Base-by-base conservation (phyloP, 2,113 vertebrate genomes). In the Onychostruthus taczanowskii region DNA sequence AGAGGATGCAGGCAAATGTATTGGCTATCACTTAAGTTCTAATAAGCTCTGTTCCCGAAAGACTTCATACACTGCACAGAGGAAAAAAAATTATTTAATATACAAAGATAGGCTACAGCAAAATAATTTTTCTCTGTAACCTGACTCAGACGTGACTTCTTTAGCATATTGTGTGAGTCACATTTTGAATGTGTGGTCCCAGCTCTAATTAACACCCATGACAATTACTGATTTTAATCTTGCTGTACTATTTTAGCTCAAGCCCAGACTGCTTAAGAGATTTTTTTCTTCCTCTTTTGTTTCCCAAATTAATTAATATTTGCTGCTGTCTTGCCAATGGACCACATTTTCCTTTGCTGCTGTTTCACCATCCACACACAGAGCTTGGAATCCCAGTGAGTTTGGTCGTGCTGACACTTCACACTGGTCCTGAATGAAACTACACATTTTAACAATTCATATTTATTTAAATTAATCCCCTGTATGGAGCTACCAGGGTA, bases 191-290 rank as follows among this genome's bases (percentile, higher is more conserved):
- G 41, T 73, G 63, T 85, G 70, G 78, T 91, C 87, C 87, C 84
- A 80, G n/a, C 56, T 76, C 94, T 93, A 95, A 95, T 94, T 96
- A 95, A 94, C 89, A 93, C 55, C 39, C 22, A 2, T 66, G 75
- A 67, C 93, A 93, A 84, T 55, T 85, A 64, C 78, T 66, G 74
- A 95, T 95, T 94, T 93, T 85, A 80, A 95, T 93, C 87, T 96
- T 77, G 12, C 43, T 80, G 59, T 76, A 74, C 59, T 69, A 88
- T 93, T 94, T 95, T 59, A 95, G 82, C 63, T 89, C 39, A 27
- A 86, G 76, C 41, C 73, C 72, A 89, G 80, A 52, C 30, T 80
- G 55, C 55, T 59, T 27, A 76, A 66, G 47, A 91, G 37, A 8
- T n/a, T 63, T 31, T 31, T 90, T 50, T 89, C 92, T 87, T 41